Percentiles rank a stretch among this genome's conserved stretches.
Evolutionary conservation across 2,797 vertebrate species (phyloP).

Genomic region (Lophius americanus): DNA sequence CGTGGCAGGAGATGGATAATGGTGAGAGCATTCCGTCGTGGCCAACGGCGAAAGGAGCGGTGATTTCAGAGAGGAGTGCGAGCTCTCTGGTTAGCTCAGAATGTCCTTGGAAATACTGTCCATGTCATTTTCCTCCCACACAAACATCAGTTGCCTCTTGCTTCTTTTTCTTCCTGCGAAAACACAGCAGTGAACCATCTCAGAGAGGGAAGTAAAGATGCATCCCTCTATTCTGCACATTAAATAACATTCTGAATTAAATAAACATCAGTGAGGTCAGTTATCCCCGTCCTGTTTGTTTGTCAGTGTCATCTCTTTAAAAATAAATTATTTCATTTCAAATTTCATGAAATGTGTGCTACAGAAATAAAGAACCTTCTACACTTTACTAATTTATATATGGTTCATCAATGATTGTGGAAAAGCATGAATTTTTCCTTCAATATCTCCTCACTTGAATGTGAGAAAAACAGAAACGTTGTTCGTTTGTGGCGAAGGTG

Average conservation of each 20-base stretch:
- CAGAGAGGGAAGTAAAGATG: neutral
- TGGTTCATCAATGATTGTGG: no score
- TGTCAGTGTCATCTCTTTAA: no score
- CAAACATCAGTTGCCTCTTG: constrained; percentile 20
- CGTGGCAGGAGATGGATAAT: constrained; percentile 26
- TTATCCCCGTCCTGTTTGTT: neutral
- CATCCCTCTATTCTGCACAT: neutral
- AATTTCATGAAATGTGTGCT: no score
- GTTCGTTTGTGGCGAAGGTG: no score
- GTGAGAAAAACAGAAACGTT: no score
- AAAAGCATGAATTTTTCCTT: no score
- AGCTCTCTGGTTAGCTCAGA: constrained; percentile 41
- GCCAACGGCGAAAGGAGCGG: constrained; percentile 38
- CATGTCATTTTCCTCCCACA: constrained; percentile 48
- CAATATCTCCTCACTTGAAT: no score
- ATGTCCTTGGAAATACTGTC: constrained; percentile 53
- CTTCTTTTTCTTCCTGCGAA: constrained; percentile 3
- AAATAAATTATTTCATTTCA: no score
- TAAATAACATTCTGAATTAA: neutral
- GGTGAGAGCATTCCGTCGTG: constrained; percentile 29
- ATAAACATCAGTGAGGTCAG: neutral
- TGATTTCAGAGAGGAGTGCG: constrained; percentile 28
- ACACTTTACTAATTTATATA: no score
- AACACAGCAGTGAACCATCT: neutral
- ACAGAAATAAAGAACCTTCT: no score